These are phyloP conservation scores for Hippopotamus amphibius DNA, from an alignment of 2,113 vertebrate genomes.

Conservation along the genomic window DNA sequence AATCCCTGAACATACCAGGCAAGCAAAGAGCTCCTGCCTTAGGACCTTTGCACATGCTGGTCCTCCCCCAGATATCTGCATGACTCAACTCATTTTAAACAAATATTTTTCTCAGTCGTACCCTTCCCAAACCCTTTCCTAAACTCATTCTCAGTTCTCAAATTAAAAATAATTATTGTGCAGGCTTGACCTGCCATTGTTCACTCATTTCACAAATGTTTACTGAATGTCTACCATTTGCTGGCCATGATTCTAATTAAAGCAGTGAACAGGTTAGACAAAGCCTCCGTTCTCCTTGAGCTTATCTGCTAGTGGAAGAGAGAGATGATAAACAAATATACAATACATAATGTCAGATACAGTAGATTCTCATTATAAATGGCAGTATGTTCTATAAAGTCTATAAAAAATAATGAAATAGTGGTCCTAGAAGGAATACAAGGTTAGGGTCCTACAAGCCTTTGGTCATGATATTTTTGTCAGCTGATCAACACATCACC, in stretches of 20 bases:
- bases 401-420: not conserved
- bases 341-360: not conserved
- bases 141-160: not conserved
- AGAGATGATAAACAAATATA: not conserved
- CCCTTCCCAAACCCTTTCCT: not conserved
- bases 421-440: not conserved
- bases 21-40: not conserved
- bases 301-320: not conserved
- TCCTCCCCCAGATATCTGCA: not conserved
- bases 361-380: not conserved
- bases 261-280: not conserved
- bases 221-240: not conserved
- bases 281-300: not conserved
- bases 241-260: not conserved
- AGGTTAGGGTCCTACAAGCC: not conserved
- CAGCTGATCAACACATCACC: not conserved
- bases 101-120: not conserved
- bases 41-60: not conserved
- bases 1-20: not conserved
- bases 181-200: not conserved
- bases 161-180: not conserved
- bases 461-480: not conserved
- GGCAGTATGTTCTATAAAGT: not conserved
- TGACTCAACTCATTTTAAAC: slow-evolving; percentile 33
- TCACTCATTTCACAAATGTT: not conserved